phyloP scores from a whole-genome alignment of 2,888 invertebrate species.

The Pachycephus smyrnensis region DNA sequence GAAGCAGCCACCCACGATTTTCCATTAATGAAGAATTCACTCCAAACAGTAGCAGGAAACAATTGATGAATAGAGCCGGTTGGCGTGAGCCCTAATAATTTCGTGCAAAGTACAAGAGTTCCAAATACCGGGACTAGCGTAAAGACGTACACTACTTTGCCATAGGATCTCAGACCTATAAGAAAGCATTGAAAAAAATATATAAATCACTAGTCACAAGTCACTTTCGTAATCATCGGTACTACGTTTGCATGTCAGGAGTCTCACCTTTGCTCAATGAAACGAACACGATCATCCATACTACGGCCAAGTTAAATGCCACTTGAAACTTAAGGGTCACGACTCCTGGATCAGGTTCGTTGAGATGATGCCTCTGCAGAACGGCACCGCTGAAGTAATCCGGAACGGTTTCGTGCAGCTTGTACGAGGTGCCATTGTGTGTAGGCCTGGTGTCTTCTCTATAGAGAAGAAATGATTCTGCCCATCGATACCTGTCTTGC shows the following conservation, averaged over 20 bases:
- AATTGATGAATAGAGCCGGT: slow-evolving; percentile 76
- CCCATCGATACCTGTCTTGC: slow-evolving; percentile 84
- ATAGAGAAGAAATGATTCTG: slow-evolving; percentile 78
- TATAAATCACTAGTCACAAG: neutral
- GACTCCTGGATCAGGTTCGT: slow-evolving; percentile 69
- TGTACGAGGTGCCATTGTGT: slow-evolving; percentile 66
- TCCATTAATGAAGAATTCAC: slow-evolving; percentile 86
- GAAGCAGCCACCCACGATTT: slow-evolving; percentile 92
- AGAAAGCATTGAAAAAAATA: slow-evolving; percentile 15
- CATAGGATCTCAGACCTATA: slow-evolving; percentile 81
- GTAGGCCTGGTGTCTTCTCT: slow-evolving; percentile 71
- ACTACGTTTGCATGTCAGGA: neutral
- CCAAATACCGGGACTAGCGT: slow-evolving; percentile 83
- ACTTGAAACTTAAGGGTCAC: slow-evolving; percentile 83
- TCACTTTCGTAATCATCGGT: neutral
- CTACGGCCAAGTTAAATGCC: slow-evolving; percentile 88
- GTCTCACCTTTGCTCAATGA: slow-evolving; percentile 82
- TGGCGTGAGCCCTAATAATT: slow-evolving; percentile 80
- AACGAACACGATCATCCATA: slow-evolving; percentile 92
- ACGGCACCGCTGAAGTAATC: slow-evolving; percentile 89
- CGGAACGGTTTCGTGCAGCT: slow-evolving; percentile 81
- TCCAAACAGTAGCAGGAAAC: slow-evolving; percentile 85
- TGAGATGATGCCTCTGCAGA: slow-evolving; percentile 74
- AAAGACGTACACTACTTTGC: slow-evolving; percentile 85
- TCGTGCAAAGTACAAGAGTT: slow-evolving; percentile 79